Evolutionary conservation across 2,113 vertebrate species (phyloP).

Genomic region (Micronisus gabar): DNA sequence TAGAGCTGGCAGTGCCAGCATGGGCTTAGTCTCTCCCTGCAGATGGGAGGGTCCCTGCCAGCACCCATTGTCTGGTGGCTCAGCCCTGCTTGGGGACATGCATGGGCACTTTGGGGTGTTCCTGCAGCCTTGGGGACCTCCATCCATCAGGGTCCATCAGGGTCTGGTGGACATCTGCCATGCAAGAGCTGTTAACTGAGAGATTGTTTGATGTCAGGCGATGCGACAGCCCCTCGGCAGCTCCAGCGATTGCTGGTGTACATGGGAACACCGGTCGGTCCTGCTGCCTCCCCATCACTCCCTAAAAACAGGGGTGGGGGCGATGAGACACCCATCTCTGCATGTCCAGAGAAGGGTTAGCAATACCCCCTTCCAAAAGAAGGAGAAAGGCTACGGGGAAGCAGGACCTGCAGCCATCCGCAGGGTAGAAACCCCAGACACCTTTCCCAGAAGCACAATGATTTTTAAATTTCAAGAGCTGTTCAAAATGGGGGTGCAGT

Average conservation of each 20-base stretch:
- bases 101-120: not conserved
- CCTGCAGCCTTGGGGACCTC: not conserved
- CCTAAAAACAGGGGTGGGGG: not conserved
- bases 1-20: not conserved
- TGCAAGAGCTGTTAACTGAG: not conserved
- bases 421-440: not conserved
- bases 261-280: not conserved
- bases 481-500: not conserved
- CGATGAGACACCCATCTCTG: not conserved
- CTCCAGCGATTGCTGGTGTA: not conserved
- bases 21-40: not conserved
- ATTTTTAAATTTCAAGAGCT: not conserved
- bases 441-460: not conserved
- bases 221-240: not conserved
- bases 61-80: not conserved
- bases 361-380: not conserved
- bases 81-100: not conserved
- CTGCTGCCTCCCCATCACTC: not conserved
- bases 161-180: not conserved
- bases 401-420: not conserved
- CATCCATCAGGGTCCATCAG: too few relatives aligned
- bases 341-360: not conserved
- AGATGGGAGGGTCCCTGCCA: not conserved
- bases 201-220: not conserved
- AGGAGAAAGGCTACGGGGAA: not conserved